Evolutionary conservation across 2,888 invertebrate species (phyloP), one percentile per base, ranked within the genome.

Genomic region (Pedicia rivosa): DNA sequence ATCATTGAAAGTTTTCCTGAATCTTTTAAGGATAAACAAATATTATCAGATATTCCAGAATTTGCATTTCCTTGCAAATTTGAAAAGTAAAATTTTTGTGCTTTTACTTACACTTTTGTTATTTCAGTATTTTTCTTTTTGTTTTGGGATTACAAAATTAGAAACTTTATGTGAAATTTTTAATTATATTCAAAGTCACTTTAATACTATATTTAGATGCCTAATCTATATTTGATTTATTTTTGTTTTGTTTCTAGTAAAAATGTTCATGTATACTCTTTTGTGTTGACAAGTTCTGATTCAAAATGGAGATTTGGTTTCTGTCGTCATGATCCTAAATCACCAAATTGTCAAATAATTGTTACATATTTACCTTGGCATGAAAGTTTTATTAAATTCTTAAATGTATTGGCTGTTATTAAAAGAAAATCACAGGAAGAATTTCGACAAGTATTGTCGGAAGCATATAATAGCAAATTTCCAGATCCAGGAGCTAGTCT

Each of bases 291-390:
- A 16, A 90, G 86, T 49, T 72, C 81, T 49, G 90, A 92, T 56
- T 88, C 92, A 17, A 91, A 90, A 66, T 95, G 90, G 76, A 90
- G 90, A 26, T 98, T 90, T 67, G 95, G 95, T 46, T 97, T 90
- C 63, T 95, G 94, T 59, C 79, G 97, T 17, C 91, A 90, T 59
- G 88, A 94, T 57, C 87, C 92, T 5, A 80, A 82, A 56, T 76
- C 81, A 16, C 78, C 86, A 54, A 82, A 84, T 14, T 84, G 91
- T 41, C 65, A 87, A 56, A 79, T 88, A 32, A 62, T 88, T 46
- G 66, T 83, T 47, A 94, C 94, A 53, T 84, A 80, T 57, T 68
- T 95, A 52, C 94, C 94, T 48, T 97, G 94, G 94, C 92, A 92
- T 57, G 91, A 92, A 63, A 80, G 82, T 52, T 95, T 97, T 67